Evolutionary conservation across 1,140 invertebrate species (phyloP), one percentile per base, ranked within the genome.

Genomic region (Trichonephila clavata): DNA sequence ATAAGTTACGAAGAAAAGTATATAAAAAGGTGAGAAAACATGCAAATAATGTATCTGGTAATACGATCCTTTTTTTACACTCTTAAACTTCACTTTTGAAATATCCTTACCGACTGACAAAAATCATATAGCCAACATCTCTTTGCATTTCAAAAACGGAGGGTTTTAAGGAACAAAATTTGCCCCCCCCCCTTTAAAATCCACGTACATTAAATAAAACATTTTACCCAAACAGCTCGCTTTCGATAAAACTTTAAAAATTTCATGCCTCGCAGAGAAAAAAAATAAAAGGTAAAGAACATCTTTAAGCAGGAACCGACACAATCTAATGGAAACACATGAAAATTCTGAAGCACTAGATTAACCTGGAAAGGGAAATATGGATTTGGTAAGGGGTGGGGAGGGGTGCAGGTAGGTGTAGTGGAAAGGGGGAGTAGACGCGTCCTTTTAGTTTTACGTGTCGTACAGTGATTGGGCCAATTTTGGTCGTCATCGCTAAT

Each of bases 401-500:
- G 24, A 24, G 24, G 16, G 61, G 2, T 1, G 50, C 20, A 16
- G 32, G 39, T 20, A 65, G 27, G 27, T 27, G 24, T 27, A 10
- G 32, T 65, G 57, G 20, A 32, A n/a, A 60, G 63, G 27, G n/a
- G 43, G 65, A 59, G 59, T 24, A 21, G 43, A 43, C 59, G 20
- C 61, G 61, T 86, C 57, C 91, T 92, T 92, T 92, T 92, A 86
- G 81, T 92, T 92, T 86, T 92, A 92, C 91, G 91, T 92, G 91
- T 86, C 83, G 81, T 43, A 77, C 83, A 50, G 91, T 92, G 91
- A 92, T 92, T 92, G 91, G 91, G 91, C 91, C 91, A 92, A 92
- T 92, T 92, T 92, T 92, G 91, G 91, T 92, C 91, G 91, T 92
- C 91, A 92, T n/a, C 83, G 83, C 83, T 92, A 92, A 92, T 92